phyloP scores from a whole-genome alignment of 2,797 vertebrate genomes.

The Muraenolepis orangiensis region DNA sequence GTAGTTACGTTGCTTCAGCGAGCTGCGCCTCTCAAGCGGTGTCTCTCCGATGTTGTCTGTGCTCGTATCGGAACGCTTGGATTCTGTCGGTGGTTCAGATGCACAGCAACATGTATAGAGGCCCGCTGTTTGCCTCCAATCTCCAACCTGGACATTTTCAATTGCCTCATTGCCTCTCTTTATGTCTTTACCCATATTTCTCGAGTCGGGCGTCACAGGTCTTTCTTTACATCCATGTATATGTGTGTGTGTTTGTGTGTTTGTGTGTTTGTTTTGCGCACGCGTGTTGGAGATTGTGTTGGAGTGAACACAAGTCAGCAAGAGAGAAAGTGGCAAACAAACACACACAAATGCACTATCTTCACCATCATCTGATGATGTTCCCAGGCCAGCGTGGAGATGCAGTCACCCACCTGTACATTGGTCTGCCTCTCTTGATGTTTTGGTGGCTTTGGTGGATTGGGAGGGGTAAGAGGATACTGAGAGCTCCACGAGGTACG shows the following conservation, averaged over 20 bases:
- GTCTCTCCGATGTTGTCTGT: background rate
- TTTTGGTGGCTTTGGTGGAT: background rate
- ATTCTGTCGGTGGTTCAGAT: background rate
- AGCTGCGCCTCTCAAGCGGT: background rate
- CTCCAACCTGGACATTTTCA: background rate
- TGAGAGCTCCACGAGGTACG: conserved; percentile 36
- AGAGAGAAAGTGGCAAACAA: background rate
- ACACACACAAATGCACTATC: background rate
- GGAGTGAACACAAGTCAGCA: background rate
- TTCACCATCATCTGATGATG: no score
- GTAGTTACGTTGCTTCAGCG: background rate
- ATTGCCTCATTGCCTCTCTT: background rate
- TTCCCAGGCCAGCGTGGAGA: no score
- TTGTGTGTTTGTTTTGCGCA: background rate
- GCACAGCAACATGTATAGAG: background rate
- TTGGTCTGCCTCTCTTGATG: no score
- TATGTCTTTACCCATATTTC: background rate
- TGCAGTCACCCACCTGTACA: no score
- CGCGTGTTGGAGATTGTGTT: background rate
- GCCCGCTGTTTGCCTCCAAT: background rate
- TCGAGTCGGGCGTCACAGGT: background rate
- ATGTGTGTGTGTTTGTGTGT: background rate
- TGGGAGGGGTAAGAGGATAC: conserved; percentile 49
- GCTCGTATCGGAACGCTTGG: background rate
- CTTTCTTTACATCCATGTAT: background rate